Conservation (phyloP, 1,140 invertebrate species). For the Archivesica marissinica region DNA sequence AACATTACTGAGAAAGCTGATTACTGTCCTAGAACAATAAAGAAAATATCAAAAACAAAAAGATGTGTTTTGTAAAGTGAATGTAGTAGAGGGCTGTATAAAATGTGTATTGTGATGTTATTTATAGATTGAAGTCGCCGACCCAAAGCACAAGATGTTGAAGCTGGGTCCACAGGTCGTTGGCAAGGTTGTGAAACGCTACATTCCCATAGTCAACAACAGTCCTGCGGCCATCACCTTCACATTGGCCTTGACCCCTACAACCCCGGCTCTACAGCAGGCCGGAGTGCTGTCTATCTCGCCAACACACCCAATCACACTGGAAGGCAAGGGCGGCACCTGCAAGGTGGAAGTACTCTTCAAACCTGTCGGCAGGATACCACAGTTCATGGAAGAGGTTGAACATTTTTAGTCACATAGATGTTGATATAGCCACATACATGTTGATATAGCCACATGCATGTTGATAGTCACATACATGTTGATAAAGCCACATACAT, state of each 20-base stretch:
- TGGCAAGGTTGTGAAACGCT: conserved; percentile 78
- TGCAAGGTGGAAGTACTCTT: conserved; percentile 79
- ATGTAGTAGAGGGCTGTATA: too few relatives aligned
- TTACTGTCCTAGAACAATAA: too few relatives aligned
- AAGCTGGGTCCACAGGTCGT: conserved; percentile 81
- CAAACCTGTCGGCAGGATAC: conserved; percentile 78
- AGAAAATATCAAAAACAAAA: too few relatives aligned
- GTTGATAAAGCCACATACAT: too few relatives aligned
- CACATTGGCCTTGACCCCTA: conserved; percentile 78
- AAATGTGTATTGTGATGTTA: too few relatives aligned
- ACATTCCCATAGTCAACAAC: conserved; percentile 82
- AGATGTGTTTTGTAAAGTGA: too few relatives aligned
- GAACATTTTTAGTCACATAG: too few relatives aligned
- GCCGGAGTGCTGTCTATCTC: conserved; percentile 72
- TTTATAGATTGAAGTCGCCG: conserved; percentile 81
- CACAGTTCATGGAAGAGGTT: conserved; percentile 83
- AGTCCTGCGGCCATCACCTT: conserved; percentile 82
- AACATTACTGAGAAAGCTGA: too few relatives aligned
- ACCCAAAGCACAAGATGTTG: conserved; percentile 80
- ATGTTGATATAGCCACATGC: too few relatives aligned
- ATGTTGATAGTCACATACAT: too few relatives aligned
- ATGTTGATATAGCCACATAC: too few relatives aligned
- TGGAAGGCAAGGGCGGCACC: conserved; percentile 78
- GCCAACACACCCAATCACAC: conserved; percentile 76
- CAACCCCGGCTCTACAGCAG: conserved; percentile 73